Evolutionary conservation across 2,797 vertebrate genomes (phyloP).

Genomic region (Mareca penelope): DNA sequence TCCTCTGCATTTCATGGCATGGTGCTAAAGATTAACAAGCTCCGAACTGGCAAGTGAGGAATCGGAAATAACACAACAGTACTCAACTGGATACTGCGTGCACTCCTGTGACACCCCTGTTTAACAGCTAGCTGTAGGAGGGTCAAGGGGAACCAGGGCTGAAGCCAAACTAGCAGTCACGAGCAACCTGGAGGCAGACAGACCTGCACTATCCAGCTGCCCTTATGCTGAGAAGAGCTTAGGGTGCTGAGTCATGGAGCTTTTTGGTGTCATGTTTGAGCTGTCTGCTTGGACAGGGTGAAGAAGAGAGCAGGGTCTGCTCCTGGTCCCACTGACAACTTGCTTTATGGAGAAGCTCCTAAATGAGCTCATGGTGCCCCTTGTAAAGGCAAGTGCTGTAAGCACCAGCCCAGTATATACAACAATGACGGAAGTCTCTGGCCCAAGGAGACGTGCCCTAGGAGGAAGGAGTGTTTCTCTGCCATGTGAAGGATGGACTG

Average conservation of each 20-base stretch:
- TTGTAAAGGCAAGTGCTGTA: neutral
- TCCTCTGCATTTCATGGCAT: neutral
- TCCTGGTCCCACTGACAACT: neutral
- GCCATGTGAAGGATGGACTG: neutral
- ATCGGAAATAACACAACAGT: neutral
- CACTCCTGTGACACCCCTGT: accelerated
- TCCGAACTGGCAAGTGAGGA: neutral
- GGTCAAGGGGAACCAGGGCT: neutral
- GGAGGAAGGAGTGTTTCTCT: neutral
- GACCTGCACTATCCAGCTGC: accelerated
- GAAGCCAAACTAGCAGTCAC: accelerated
- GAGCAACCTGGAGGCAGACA: neutral
- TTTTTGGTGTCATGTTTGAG: neutral
- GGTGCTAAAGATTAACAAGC: neutral
- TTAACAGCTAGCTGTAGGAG: neutral
- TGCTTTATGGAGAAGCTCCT: neutral
- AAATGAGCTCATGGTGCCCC: too few relatives aligned
- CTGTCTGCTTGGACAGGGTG: neutral
- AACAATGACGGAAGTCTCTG: neutral
- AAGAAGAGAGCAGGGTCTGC: neutral
- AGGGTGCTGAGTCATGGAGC: accelerated
- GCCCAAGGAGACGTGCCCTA: neutral
- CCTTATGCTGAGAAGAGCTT: accelerated
- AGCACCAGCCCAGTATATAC: neutral
- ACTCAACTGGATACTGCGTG: neutral